Percentiles rank a stretch among this genome's conserved stretches.
Evolutionary conservation across 2,797 vertebrate species (phyloP).

Genomic region (Enteromius treurensis): DNA sequence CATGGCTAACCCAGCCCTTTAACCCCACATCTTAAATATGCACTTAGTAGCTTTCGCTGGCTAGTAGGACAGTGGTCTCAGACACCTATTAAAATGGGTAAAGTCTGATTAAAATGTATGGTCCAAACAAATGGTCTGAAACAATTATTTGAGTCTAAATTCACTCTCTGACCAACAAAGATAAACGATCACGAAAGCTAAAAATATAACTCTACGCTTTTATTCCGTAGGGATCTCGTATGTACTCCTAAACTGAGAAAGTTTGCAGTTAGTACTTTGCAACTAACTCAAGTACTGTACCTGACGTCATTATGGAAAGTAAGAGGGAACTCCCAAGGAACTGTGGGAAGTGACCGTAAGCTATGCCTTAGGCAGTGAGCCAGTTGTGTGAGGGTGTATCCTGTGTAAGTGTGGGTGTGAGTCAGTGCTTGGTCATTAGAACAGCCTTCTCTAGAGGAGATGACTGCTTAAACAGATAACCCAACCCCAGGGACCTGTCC

Average conservation of each 20-base stretch:
- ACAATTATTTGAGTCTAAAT: background rate
- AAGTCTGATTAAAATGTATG: background rate
- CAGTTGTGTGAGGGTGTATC: conserved; percentile 19
- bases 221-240: background rate
- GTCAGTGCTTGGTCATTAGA: conserved; percentile 6
- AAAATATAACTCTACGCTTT: background rate
- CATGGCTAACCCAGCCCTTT: conserved; percentile 22
- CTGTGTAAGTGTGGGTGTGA: conserved; percentile 30
- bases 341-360: conserved; percentile 38
- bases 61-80: background rate
- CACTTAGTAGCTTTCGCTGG: background rate
- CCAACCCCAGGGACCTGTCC: conserved; percentile 4
- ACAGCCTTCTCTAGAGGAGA: conserved; percentile 12
- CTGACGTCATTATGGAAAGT: conserved; percentile 37
- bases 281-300: conserved; percentile 9
- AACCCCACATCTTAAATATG: conserved; percentile 20
- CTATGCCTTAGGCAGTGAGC: conserved; percentile 49
- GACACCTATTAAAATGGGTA: background rate
- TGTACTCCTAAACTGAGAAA: background rate
- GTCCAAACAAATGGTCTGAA: background rate
- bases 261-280: background rate
- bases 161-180: background rate
- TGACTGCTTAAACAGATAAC: conserved; percentile 34
- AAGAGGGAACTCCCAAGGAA: conserved; percentile 31
- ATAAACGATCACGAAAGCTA: background rate